These are phyloP conservation scores for Heliconius nattereri DNA, from an alignment of 1,140 invertebrate genomes.

Conservation along the genomic window DNA sequence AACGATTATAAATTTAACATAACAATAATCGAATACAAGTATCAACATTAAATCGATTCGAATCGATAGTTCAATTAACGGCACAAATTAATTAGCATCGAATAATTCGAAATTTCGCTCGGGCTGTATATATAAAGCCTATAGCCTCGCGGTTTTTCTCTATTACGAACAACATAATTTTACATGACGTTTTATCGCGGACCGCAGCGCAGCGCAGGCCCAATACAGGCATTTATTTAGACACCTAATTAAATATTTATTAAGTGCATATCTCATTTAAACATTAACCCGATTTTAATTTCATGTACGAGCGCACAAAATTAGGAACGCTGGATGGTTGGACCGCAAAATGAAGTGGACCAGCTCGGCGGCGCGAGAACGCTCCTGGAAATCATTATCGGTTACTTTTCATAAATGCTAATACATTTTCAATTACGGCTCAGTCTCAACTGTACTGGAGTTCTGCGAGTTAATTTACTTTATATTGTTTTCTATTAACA, in stretches of 20 bases:
- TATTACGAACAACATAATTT: constrained; percentile 61
- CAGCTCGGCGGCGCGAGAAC: constrained; percentile 52
- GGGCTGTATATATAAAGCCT: constrained; percentile 24
- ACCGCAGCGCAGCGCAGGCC: constrained; percentile 52
- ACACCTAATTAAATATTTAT: constrained; percentile 81
- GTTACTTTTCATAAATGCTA: constrained; percentile 60
- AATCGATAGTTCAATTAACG: constrained; percentile 17
- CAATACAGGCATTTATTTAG: constrained; percentile 73
- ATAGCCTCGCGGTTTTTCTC: constrained; percentile 54
- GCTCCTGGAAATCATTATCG: constrained; percentile 69
- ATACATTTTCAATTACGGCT: constrained; percentile 39
- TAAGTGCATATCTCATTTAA: constrained; percentile 78
- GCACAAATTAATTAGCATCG: constrained; percentile 42
- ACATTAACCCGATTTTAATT: constrained; percentile 79
- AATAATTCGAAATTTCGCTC: constrained; percentile 33
- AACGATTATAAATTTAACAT: neutral
- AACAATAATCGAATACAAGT: neutral
- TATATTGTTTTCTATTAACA: neutral
- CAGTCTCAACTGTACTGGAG: constrained; percentile 27
- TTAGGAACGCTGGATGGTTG: constrained; percentile 69
- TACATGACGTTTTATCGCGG: constrained; percentile 61
- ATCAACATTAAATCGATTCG: neutral
- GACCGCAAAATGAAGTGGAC: constrained; percentile 77
- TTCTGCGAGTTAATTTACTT: constrained; percentile 20
- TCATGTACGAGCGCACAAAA: constrained; percentile 76